A percentile compares a stretch with the other conserved stretches of the same genome.
Conservation (phyloP, 2,888 invertebrate species). For the Campoplex capitator region DNA sequence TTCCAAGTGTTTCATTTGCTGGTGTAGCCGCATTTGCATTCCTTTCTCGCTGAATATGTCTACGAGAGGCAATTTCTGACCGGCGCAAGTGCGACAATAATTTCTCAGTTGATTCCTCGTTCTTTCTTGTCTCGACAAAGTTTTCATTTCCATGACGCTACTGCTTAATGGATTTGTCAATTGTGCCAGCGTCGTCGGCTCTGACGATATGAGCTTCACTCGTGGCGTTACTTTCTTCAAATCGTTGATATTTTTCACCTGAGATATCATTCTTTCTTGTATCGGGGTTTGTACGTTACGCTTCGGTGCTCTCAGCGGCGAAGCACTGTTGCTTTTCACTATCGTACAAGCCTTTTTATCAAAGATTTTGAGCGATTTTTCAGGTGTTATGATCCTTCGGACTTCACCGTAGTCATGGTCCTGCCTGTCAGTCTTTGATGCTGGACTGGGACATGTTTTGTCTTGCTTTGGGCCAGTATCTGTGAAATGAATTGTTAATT, state of each 20-base stretch:
- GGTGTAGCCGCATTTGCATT: constrained; percentile 81
- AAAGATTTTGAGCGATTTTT: not conserved
- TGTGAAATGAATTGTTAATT: not conserved
- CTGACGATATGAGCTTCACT: constrained; percentile 78
- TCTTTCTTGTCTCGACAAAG: constrained; percentile 26
- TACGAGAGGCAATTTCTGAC: constrained; percentile 81
- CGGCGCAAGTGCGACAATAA: constrained; percentile 83
- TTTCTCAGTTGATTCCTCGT: constrained; percentile 78
- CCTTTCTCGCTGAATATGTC: constrained; percentile 83
- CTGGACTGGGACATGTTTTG: not conserved
- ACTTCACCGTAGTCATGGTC: constrained; percentile 46
- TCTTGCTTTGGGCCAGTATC: not conserved
- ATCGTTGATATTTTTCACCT: constrained; percentile 81
- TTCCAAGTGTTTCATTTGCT: constrained; percentile 82
- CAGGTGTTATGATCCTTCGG: not conserved
- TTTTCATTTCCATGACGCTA: constrained; percentile 33
- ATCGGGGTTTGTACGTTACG: not conserved
- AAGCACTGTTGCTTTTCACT: constrained; percentile 1
- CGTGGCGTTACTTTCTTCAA: constrained; percentile 81
- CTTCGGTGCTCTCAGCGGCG: not conserved
- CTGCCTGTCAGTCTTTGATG: not conserved
- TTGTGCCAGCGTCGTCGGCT: constrained; percentile 74
- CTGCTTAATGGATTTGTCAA: constrained; percentile 52
- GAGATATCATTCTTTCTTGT: constrained; percentile 53
- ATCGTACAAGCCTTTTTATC: not conserved